Conservation (phyloP, 2,888 invertebrate species). For the Drosophila mercatorum region DNA sequence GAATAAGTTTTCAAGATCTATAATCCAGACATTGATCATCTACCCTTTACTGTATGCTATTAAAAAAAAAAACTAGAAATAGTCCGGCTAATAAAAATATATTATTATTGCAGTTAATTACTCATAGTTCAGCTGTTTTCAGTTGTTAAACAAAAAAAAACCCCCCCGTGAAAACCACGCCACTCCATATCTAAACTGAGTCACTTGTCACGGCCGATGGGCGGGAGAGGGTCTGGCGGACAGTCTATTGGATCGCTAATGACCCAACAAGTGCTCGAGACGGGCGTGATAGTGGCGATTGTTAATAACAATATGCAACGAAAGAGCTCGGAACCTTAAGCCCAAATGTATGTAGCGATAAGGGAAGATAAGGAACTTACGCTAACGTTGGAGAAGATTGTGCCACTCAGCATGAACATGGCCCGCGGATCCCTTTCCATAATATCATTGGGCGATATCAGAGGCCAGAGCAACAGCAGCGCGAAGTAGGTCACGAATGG, state of each 20-base stretch:
- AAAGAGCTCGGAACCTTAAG: neutral
- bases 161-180: neutral
- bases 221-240: neutral
- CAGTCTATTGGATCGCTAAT: conserved; percentile 2
- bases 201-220: neutral
- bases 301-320: neutral
- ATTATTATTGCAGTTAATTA: neutral
- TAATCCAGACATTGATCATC: too few relatives aligned
- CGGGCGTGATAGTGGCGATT: neutral
- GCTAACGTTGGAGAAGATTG: conserved; percentile 98
- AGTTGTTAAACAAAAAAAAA: neutral
- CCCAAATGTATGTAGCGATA: neutral
- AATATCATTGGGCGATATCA: conserved; percentile 92
- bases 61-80: too few relatives aligned
- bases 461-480: conserved; percentile 92
- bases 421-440: conserved; percentile 93
- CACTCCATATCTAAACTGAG: conserved; percentile 13
- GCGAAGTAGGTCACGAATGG: conserved; percentile 91
- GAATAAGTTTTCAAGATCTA: too few relatives aligned
- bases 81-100: too few relatives aligned
- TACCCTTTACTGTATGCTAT: too few relatives aligned
- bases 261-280: neutral
- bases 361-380: conserved; percentile 87
- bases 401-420: conserved; percentile 95
- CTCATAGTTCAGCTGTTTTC: neutral